Evolutionary conservation across 1,140 invertebrate genomes (phyloP).

Genomic region (Dendroctonus ponderosae): DNA sequence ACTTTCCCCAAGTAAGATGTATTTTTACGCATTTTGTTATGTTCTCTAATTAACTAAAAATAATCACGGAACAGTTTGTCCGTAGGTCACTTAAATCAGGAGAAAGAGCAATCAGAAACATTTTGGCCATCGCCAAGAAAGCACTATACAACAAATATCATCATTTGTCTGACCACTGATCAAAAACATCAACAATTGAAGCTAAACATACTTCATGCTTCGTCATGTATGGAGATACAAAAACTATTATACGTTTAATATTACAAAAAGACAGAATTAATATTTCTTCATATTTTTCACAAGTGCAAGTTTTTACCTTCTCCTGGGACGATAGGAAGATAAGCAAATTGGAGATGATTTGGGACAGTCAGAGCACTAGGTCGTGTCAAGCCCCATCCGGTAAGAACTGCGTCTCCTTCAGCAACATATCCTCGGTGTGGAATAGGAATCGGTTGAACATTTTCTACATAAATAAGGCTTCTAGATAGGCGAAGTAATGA

Average conservation of each 20-base stretch:
- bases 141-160: no score
- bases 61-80: no score
- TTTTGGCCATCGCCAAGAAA: no score
- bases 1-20: no score
- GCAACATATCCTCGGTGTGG: slow-evolving; percentile 48
- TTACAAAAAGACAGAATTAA: no score
- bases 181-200: not conserved
- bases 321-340: slow-evolving; percentile 12
- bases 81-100: no score
- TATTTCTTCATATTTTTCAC: not conserved
- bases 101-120: no score
- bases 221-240: not conserved
- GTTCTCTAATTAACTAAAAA: no score
- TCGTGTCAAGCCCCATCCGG: slow-evolving; percentile 52
- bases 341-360: slow-evolving; percentile 35
- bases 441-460: slow-evolving; percentile 51
- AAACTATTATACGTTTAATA: not conserved
- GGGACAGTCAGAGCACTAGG: slow-evolving; percentile 39
- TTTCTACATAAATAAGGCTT: no score
- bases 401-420: slow-evolving; percentile 42
- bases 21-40: no score
- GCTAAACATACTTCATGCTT: not conserved
- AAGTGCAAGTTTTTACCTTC: not conserved
- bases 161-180: not conserved
- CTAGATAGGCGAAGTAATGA: no score